Percentiles rank a stretch among this genome's conserved stretches.
phyloP scores from a whole-genome alignment of 2,888 invertebrate species.

The Agrilus biguttatus region DNA sequence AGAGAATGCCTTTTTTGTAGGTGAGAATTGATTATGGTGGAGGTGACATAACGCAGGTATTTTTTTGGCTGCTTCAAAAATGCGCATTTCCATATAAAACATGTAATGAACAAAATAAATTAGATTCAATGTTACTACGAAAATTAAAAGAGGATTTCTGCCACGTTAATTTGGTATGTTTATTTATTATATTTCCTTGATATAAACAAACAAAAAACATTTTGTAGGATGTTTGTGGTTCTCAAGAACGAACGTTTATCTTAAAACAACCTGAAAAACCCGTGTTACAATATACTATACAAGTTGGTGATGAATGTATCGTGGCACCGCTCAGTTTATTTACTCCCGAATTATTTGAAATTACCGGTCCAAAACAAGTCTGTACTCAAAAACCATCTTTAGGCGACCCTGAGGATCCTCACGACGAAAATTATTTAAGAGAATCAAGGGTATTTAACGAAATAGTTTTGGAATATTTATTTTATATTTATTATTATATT shows the following conservation, averaged over 20 bases:
- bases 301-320: constrained; percentile 83
- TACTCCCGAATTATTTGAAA: constrained; percentile 73
- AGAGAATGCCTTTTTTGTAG: constrained; percentile 14
- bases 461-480: background rate
- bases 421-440: constrained; percentile 80
- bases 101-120: constrained; percentile 56
- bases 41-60: constrained; percentile 79
- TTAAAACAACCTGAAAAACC: constrained; percentile 57
- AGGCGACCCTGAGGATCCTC: constrained; percentile 85
- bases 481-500: background rate
- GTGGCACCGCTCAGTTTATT: constrained; percentile 82
- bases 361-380: constrained; percentile 62
- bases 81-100: constrained; percentile 81
- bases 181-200: background rate
- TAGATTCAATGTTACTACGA: constrained; percentile 67
- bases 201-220: background rate
- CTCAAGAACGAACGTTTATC: constrained; percentile 67
- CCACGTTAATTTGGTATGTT: constrained; percentile 61
- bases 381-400: constrained; percentile 54
- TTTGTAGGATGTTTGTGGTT: constrained; percentile 66
- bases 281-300: constrained; percentile 57
- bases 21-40: constrained; percentile 76
- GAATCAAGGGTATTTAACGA: constrained; percentile 57
- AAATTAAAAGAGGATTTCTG: constrained; percentile 82
- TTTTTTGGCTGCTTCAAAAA: constrained; percentile 77